Base-by-base conservation (phyloP, 2,888 invertebrate genomes). In the Andrena bicolor region DNA sequence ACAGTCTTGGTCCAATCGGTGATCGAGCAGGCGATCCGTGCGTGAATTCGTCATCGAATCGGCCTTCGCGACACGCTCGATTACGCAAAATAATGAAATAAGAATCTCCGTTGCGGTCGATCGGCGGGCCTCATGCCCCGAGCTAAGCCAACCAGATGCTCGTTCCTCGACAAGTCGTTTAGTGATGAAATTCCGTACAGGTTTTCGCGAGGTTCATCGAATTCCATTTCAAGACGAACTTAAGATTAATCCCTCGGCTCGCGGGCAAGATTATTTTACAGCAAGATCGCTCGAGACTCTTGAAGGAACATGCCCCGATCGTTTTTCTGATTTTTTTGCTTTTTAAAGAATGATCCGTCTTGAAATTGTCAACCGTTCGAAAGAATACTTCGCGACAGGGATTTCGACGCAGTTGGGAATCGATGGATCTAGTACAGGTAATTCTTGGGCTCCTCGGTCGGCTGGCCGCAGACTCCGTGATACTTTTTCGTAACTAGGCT, bases 401-500 rank as follows among this genome's bases (percentile, higher is more conserved):
- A 71, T 69, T 53, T 28, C 26, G 35, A 26, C 2, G 4, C 26
- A 35, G 56, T 64, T 30, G 58, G 16, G 64, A n/a, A 63, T 78
- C 49, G 51, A 72, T 77, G 68, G 60, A 66, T 63, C 82, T 94
- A 96, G 94, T 98, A 98, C 85, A 98, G 95, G 94, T 98, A 98
- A 94, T 98, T 98, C 93, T 97, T 97, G 84, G 98, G 97, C 92
- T 97, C 97, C 86, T 97, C 97, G 70, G 97, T 95, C 2, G 98
- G 98, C 86, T 97, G 96, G 66, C 98, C 97, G 94, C 98, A 98
- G 28, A 97, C 96, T 64, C 98, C 98, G 92, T 97, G 96, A 91
- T 98, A 96, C 91, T 97, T 96, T 93, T 97, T 95, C 86, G 96
- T 95, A 63, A 98, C 97, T 88, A 96, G 94, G 90, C 97, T 96